Base-by-base conservation (phyloP, 2,113 vertebrate species). In the Chaetops frenatus region DNA sequence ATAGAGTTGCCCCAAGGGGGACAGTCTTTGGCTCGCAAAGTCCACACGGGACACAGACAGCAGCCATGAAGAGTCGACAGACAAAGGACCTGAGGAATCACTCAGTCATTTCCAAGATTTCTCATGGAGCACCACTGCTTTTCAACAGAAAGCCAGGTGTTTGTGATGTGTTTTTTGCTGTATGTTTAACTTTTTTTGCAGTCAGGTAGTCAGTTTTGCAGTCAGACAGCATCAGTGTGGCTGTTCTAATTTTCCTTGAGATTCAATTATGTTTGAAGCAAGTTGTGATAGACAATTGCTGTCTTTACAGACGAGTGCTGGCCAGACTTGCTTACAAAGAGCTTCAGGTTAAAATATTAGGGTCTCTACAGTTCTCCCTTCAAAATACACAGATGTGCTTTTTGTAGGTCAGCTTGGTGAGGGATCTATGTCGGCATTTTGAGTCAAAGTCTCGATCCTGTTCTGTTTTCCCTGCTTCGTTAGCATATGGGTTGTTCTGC, bases 181-280 rank as follows among this genome's bases (percentile, higher is more conserved):
- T 33, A 24, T 48, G 44, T 81, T 76, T 45, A 60, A 71, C 31
- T 23, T 42, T 74, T 61, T 56, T 79, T 78, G 28, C 50, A 56
- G 69, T 66, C 40, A 84, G 71, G 66, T 36, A 61, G 23, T 36
- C 33, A 16, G 22, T 10, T 81, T 84, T 78, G 24, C 50, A 58
- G 65, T 81, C 61, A 84, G 61, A 22, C 47, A 25, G 17, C 62
- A 45, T 13, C 51, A 74, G 22, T 31, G 48, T 66, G 45, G 66
- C 29, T 81, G 28, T 50, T 62, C n/a, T 86, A 45, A 83, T 94
- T 90, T 87, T 92, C 35, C 42, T 81, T 62, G 76, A 70, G 72
- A 80, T 94, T 90, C 82, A 86, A 78, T 88, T 86, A 48, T 64
- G 81, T 88, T 88, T 93, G 76, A 94, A 78, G 56, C 12, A 92